Conservation (phyloP, 1,140 invertebrate genomes). For the Megalopta genalis region DNA sequence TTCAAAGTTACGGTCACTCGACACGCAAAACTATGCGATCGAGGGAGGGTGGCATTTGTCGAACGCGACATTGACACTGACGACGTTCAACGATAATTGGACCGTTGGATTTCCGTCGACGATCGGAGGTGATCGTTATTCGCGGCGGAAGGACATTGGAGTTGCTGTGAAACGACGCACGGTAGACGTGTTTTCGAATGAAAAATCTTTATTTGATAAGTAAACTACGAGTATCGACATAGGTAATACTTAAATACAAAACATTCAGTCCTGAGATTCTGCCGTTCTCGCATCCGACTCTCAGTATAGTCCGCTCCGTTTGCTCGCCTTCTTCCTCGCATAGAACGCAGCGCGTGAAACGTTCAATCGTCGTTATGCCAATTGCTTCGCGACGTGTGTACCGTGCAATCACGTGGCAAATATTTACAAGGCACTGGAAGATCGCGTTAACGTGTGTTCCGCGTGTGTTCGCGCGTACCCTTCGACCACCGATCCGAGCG, state of each 20-base stretch:
- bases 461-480: neutral
- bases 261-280: slow-evolving; percentile 68
- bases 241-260: slow-evolving; percentile 72
- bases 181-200: slow-evolving; percentile 63
- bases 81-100: no score
- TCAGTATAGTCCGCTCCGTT: neutral
- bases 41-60: no score
- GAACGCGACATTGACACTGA: no score
- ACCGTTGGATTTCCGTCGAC: no score
- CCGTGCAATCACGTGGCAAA: slow-evolving; percentile 62
- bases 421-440: slow-evolving; percentile 75
- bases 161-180: no score
- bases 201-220: slow-evolving; percentile 78
- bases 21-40: no score
- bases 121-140: no score
- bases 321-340: neutral
- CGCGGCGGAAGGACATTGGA: no score
- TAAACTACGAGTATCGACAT: slow-evolving; percentile 69
- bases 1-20: no score
- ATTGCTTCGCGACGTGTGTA: slow-evolving; percentile 50
- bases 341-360: neutral
- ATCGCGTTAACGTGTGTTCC: slow-evolving; percentile 50
- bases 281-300: slow-evolving; percentile 38
- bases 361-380: slow-evolving; percentile 50
- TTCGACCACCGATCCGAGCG: no score